These are phyloP conservation scores for Fundulus diaphanus DNA, from an alignment of 2,797 vertebrate genomes.

Conservation along the genomic window DNA sequence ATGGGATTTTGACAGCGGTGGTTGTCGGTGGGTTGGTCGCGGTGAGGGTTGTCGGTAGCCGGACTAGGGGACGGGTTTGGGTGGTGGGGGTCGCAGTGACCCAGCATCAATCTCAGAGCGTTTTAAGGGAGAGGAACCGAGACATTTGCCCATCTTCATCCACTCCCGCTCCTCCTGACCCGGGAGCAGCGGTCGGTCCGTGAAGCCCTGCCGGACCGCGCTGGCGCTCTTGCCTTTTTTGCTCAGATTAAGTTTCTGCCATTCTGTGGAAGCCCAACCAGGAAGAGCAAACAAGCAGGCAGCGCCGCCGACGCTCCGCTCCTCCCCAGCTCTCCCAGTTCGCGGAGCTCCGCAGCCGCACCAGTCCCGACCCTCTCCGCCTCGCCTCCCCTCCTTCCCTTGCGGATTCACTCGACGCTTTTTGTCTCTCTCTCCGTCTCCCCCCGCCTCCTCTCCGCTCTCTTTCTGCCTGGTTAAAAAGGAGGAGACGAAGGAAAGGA, in stretches of 20 bases:
- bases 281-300: conserved; percentile 71
- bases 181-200: conserved; percentile 54
- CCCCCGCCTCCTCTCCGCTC: not conserved
- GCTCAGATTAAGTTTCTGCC: conserved; percentile 73
- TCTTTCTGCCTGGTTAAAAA: conserved; percentile 37
- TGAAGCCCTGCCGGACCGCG: conserved; percentile 49
- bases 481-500: conserved; percentile 61
- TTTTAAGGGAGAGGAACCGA: not conserved
- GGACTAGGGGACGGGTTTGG: too few relatives aligned
- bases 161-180: not conserved
- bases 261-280: conserved; percentile 73
- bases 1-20: not conserved
- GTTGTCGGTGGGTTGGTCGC: not conserved
- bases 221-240: conserved; percentile 38
- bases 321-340: conserved; percentile 74
- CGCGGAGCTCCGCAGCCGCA: conserved; percentile 72
- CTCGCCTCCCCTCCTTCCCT: not conserved
- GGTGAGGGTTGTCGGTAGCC: not conserved
- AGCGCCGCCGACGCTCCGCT: conserved; percentile 66
- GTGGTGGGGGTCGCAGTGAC: not conserved
- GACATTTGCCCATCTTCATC: conserved; percentile 24
- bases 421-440: too few relatives aligned
- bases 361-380: conserved; percentile 59
- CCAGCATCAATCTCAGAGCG: not conserved
- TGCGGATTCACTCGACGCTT: conserved; percentile 5